Evolutionary conservation across 1,140 invertebrate species (phyloP), one percentile per base, ranked within the genome.

Genomic region (Lordiphosa clarofinis): DNA sequence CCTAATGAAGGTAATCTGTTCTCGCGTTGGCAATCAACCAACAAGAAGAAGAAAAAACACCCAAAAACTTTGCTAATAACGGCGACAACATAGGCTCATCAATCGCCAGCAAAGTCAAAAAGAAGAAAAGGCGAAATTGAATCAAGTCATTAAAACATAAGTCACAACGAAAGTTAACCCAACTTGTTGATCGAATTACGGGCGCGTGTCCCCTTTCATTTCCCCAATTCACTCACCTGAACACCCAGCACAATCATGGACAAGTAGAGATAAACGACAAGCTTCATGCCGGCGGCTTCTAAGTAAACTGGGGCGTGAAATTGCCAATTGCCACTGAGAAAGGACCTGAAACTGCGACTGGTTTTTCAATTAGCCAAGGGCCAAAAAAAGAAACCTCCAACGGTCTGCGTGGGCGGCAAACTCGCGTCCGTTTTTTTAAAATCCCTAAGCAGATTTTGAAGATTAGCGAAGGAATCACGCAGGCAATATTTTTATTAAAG

Each of bases 161-260:
- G 21, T 49, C 37, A 54, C 42, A 62, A 56, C 57, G 53, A 55
- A 75, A 75, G 61, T 61, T 60, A 56, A 39, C 13, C 39, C 56
- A 73, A 82, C 78, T 84, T 82, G 78, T 86, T 84, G 73, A 82
- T 82, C 73, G 40, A 78, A 82, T 86, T 82, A 71, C 65, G 56
- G 13, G 31, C 48, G 52, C 33, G 35, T 53, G 47, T 13, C 50
- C 48, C 9, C 42, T 19, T 56, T 15, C 10, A n/a, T 12, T 15
- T 40, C 13, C 42, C 24, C 9, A 9, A 33, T 4, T 15, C 28
- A 87, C 86, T 88, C 47, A 88, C 86, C 86, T 88, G 82, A 11
- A 76, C 86, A 47, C 81, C 72, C 21, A 88, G 65, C 53, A 88
- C 73, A 69, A 88, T 76, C 67, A 88, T 75, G 28, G 81, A 79